A percentile compares a stretch with the other conserved stretches of the same genome.
Conservation (phyloP, 2,113 vertebrate species). For the Trematomus loennbergii region DNA sequence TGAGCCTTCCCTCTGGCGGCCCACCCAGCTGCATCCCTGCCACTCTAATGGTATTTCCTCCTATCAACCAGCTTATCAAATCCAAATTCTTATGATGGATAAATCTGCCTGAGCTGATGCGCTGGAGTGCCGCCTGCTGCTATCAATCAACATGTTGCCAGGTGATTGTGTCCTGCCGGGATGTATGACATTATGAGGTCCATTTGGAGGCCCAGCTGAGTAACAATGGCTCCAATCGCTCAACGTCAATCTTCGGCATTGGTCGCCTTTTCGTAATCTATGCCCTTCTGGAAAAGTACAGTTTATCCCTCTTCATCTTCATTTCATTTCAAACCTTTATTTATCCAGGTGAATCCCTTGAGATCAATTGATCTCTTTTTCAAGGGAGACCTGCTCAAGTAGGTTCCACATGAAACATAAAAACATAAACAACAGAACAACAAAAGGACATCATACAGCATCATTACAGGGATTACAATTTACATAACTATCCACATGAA, state of each 20-base stretch:
- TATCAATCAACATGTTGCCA: slow-evolving; percentile 79
- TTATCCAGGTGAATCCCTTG: no score
- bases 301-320: slow-evolving; percentile 18
- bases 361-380: no score
- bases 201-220: slow-evolving; percentile 74
- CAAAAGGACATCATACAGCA: no score
- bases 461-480: no score
- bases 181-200: slow-evolving; percentile 75
- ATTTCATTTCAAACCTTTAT: no score
- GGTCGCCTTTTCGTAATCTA: slow-evolving; percentile 35
- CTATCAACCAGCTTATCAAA: slow-evolving; percentile 75
- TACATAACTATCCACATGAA: no score
- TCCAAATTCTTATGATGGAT: slow-evolving; percentile 80
- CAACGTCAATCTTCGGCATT: slow-evolving; percentile 67
- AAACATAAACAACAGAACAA: no score
- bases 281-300: slow-evolving; percentile 11
- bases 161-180: slow-evolving; percentile 72
- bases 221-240: slow-evolving; percentile 63
- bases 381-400: no score
- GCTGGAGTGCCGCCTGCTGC: slow-evolving; percentile 56
- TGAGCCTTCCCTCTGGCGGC: slow-evolving; percentile 34
- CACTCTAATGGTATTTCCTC: slow-evolving; percentile 70
- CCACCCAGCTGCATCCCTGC: slow-evolving; percentile 57
- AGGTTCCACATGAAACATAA: no score
- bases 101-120: slow-evolving; percentile 72